Evolutionary conservation across 2,797 vertebrate species (phyloP).

Genomic region (Coregonus sp.): DNA sequence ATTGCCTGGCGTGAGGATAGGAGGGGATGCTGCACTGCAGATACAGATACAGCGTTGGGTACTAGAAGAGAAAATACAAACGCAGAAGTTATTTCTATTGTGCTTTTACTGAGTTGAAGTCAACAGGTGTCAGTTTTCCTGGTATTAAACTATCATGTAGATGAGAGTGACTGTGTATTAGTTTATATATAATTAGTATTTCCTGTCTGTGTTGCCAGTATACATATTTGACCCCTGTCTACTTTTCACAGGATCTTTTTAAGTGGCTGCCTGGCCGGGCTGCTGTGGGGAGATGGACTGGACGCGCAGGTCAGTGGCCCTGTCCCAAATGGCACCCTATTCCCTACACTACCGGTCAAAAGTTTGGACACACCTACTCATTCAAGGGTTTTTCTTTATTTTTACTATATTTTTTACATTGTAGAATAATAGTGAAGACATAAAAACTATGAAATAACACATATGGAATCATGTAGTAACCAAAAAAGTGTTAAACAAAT

Average conservation of each 20-base stretch:
- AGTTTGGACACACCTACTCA: too few relatives aligned
- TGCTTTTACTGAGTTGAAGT: slow-evolving; percentile 35
- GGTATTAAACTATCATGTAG: not conserved
- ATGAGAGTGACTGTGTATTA: not conserved
- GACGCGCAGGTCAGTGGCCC: too few relatives aligned
- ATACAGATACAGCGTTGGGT: slow-evolving; percentile 52
- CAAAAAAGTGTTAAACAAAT: too few relatives aligned
- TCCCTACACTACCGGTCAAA: not conserved
- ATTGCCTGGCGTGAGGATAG: slow-evolving; percentile 56
- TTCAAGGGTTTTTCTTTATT: too few relatives aligned
- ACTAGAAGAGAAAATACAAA: slow-evolving; percentile 51
- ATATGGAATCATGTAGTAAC: too few relatives aligned
- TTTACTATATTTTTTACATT: too few relatives aligned
- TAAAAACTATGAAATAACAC: too few relatives aligned
- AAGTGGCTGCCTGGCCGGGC: not conserved
- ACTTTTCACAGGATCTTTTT: not conserved
- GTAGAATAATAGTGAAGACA: too few relatives aligned
- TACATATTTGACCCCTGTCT: not conserved
- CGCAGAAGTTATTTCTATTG: slow-evolving; percentile 36
- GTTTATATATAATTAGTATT: not conserved
- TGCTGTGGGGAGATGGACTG: not conserved
- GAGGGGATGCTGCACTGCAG: slow-evolving; percentile 70
- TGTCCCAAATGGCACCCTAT: not conserved
- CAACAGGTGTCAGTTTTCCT: slow-evolving; percentile 58
- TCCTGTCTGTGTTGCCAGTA: not conserved